Percentiles rank a stretch among this genome's conserved stretches.
Evolutionary conservation across 2,797 vertebrate species (phyloP).

Genomic region (Typhlichthys eigenmanni): DNA sequence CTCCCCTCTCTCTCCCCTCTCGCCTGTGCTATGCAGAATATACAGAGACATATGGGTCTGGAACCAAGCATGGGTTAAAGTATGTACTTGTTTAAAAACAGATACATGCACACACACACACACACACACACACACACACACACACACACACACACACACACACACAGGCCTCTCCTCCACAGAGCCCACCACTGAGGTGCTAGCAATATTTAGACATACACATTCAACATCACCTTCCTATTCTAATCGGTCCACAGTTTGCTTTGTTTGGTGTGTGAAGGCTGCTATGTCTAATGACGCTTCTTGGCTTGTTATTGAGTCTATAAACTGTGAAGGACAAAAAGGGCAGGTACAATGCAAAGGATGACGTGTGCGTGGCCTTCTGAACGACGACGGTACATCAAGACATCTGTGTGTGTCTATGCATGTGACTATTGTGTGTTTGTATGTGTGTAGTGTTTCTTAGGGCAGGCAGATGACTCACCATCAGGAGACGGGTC

Average conservation of each 20-base stretch:
- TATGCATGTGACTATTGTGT: not conserved
- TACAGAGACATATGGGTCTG: not conserved
- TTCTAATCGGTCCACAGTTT: slow-evolving; percentile 36
- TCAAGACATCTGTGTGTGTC: not conserved
- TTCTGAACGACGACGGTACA: not conserved
- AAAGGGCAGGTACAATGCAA: not conserved
- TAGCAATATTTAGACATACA: slow-evolving; percentile 54
- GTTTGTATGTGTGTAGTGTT: not conserved
- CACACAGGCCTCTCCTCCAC: slow-evolving; percentile 10
- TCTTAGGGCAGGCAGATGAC: slow-evolving; percentile 35
- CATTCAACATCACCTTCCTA: slow-evolving; percentile 50
- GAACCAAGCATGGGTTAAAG: not conserved
- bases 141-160: not conserved
- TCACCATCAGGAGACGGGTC: slow-evolving; percentile 52
- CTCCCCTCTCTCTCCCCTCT: not conserved
- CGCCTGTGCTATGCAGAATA: not conserved
- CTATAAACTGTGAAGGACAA: slow-evolving; percentile 44
- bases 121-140: not conserved
- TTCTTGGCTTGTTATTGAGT: slow-evolving; percentile 55
- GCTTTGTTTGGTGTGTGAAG: slow-evolving; percentile 29
- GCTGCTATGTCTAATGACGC: slow-evolving; percentile 51
- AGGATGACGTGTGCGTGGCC: not conserved
- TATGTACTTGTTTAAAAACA: not conserved
- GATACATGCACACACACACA: not conserved
- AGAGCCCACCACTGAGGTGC: slow-evolving; percentile 33